Percentiles rank a stretch among this genome's conserved stretches.
phyloP scores from a whole-genome alignment of 2,797 vertebrate genomes.

The Sebastolobus altivelis region DNA sequence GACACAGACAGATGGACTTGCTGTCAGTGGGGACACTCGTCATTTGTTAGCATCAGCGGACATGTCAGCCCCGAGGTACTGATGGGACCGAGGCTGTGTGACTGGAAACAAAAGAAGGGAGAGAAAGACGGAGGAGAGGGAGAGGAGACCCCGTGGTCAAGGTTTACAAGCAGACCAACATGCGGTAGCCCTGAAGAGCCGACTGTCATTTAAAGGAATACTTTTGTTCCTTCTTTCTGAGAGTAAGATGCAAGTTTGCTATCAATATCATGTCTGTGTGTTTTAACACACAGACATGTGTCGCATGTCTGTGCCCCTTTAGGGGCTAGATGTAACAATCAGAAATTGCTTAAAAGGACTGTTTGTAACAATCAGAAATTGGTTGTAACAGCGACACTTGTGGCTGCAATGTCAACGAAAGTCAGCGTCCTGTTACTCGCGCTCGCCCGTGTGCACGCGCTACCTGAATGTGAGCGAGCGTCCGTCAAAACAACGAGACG shows the following conservation, averaged over 20 bases:
- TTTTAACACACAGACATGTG: too few species aligned
- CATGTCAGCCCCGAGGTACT: slow-evolving; percentile 75
- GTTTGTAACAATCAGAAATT: too few species aligned
- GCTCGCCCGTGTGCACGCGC: too few species aligned
- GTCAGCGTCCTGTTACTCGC: too few species aligned
- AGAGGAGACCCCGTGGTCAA: slow-evolving; percentile 18
- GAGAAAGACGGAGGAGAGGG: slow-evolving; percentile 13
- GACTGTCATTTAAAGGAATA: not conserved
- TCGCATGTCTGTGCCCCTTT: too few species aligned
- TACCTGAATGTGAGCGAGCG: too few species aligned
- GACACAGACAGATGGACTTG: slow-evolving; percentile 84
- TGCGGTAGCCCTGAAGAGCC: slow-evolving; percentile 3
- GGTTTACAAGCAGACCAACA: slow-evolving; percentile 22
- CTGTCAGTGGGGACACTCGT: slow-evolving; percentile 75
- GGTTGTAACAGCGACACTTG: too few species aligned
- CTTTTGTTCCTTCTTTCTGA: not conserved
- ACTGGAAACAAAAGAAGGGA: slow-evolving; percentile 68
- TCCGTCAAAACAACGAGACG: too few species aligned
- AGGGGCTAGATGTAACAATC: too few species aligned
- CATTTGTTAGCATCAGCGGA: slow-evolving; percentile 82
- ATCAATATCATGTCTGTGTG: not conserved
- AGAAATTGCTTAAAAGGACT: too few species aligned
- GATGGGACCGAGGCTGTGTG: slow-evolving; percentile 60
- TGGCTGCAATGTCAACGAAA: too few species aligned
- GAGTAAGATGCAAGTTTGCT: not conserved